Evolutionary conservation across 1,140 invertebrate genomes (phyloP), one percentile per base, ranked within the genome.

Genomic region (Dolichoris vasculosae): DNA sequence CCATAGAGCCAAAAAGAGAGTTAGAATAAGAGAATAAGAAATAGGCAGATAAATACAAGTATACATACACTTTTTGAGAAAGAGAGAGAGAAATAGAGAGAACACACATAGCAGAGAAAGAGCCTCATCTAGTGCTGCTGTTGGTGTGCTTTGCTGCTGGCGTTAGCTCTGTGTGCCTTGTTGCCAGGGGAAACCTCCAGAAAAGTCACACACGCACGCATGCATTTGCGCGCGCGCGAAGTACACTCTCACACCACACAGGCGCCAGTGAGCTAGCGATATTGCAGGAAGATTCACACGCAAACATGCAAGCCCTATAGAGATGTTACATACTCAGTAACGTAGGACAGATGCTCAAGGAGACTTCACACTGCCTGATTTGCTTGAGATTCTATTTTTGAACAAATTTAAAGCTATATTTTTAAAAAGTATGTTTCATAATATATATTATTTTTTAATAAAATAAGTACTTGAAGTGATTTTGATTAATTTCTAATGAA

Each of bases 111-210:
- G 17, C 13, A 6, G 73, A 30, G 35, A 8, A 38, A 13, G 13
- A 13, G 43, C 26, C 26, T n/a, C 43, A 20, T 73, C 38, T 73
- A 73, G 38, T 73, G 4, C 9, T 73, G 38, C 23, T 73, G 38
- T 38, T 73, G 38, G 38, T 43, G 69, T 73, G 69, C 38, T 73
- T 73, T 73, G 69, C 38, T 73, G 38, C 38, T 73, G 23, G 38
- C 38, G 15, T 26, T 77, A 20, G 46, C 73, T 77, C 26, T 51
- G 46, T 77, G 17, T 77, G 32, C 20, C 91, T 91, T 90, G 92
- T 93, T 93, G 92, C 92, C 91, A 93, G 89, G 92, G 92, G 92
- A 93, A 92, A 93, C 92, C 92, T 93, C 91, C 91, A 93, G 92
- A 93, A 93, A 93, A 93, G 92, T 92, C 90, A n/a, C 87, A 90